Percentiles rank a stretch among this genome's conserved stretches.
These are phyloP conservation scores for Nyctibius grandis DNA, from an alignment of 2,797 vertebrate species.

Conservation along the genomic window DNA sequence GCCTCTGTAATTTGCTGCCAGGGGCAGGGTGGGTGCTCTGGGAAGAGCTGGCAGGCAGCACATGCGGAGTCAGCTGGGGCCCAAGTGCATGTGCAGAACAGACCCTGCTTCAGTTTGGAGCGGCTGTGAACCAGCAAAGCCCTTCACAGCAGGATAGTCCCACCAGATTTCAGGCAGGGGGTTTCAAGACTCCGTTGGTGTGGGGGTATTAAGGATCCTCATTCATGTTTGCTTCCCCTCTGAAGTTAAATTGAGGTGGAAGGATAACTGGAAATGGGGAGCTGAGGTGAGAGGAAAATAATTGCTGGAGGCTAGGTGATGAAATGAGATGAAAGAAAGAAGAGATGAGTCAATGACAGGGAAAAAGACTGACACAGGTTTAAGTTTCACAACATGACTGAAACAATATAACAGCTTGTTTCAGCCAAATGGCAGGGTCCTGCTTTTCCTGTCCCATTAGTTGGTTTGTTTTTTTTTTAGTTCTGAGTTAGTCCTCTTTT, in stretches of 20 bases:
- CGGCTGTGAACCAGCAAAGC: background rate
- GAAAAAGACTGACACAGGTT: background rate
- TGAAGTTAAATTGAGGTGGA: background rate
- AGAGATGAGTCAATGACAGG: background rate
- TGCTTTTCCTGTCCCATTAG: background rate
- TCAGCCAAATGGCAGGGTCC: background rate
- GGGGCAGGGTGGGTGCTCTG: background rate
- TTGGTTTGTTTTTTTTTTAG: background rate
- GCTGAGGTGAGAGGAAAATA: background rate
- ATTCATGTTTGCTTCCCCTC: background rate
- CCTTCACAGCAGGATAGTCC: fast-evolving
- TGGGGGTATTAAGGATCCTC: background rate
- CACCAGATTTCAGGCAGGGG: background rate
- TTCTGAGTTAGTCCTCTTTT: background rate
- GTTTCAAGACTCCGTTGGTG: background rate
- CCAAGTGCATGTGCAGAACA: background rate
- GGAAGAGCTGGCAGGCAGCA: background rate
- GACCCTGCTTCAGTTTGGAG: background rate
- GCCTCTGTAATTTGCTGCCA: background rate
- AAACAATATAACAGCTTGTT: background rate
- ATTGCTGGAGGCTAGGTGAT: background rate
- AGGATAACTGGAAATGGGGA: background rate
- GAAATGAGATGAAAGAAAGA: background rate
- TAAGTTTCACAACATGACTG: background rate
- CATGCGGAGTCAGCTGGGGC: background rate